A percentile compares a stretch with the other conserved stretches of the same genome.
Conservation (phyloP, 1,140 invertebrate species). For the Trialeurodes vaporariorum region DNA sequence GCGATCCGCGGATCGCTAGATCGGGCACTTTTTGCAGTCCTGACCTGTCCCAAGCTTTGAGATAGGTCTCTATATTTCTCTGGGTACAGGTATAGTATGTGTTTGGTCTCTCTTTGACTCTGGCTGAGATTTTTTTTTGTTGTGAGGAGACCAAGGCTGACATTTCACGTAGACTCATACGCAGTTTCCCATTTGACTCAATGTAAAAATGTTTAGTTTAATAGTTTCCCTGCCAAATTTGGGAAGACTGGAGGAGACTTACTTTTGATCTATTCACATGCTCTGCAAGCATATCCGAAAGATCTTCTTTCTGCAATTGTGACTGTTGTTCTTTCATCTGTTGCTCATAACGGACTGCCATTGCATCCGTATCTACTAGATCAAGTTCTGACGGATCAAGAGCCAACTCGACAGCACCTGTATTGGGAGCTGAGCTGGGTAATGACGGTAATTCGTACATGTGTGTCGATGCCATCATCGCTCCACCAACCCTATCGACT, state of each 20-base stretch:
- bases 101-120: no score
- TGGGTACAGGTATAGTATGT: no score
- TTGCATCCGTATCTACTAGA: constrained; percentile 78
- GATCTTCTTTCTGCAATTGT: constrained; percentile 80
- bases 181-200: no score
- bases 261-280: constrained; percentile 91
- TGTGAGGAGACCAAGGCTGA: no score
- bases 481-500: constrained; percentile 72
- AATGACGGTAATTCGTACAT: constrained; percentile 72
- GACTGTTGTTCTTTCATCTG: constrained; percentile 86
- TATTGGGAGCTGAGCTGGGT: constrained; percentile 12
- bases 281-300: constrained; percentile 97
- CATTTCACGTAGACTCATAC: no score
- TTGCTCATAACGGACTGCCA: constrained; percentile 94
- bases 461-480: constrained; percentile 99
- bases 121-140: no score
- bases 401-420: constrained; percentile 72
- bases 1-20: no score
- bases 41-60: no score
- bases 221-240: no score
- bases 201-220: no score
- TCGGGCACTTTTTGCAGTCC: no score
- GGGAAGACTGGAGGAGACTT: constrained; percentile 18
- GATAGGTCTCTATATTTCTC: no score
- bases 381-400: constrained; percentile 96